A percentile compares a stretch with the other conserved stretches of the same genome.
Evolutionary conservation across 2,113 vertebrate genomes (phyloP).

Genomic region (Nothoprocta pentlandii): DNA sequence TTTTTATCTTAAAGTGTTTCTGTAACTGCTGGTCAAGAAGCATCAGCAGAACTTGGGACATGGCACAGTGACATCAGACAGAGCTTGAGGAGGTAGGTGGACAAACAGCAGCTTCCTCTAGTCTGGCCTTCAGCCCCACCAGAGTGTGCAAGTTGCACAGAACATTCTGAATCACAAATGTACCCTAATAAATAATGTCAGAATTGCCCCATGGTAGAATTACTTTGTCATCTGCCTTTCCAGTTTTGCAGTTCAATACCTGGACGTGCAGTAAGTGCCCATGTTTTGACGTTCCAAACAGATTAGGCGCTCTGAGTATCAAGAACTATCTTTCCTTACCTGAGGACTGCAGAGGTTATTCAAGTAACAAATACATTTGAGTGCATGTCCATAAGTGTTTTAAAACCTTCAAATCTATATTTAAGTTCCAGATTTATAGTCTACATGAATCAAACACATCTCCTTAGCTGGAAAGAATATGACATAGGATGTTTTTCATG

Average conservation of each 20-base stretch:
- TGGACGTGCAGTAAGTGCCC: background rate
- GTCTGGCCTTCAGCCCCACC: background rate
- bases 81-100: background rate
- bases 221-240: background rate
- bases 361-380: background rate
- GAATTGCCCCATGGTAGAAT: background rate
- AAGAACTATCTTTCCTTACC: background rate
- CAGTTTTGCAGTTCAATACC: background rate
- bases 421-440: background rate
- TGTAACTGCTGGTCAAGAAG: background rate
- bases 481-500: background rate
- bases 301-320: background rate
- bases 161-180: background rate
- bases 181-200: background rate
- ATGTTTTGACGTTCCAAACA: background rate
- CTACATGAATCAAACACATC: background rate
- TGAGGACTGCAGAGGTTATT: background rate
- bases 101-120: background rate
- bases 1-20: background rate
- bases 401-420: background rate
- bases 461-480: background rate
- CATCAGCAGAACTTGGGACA: background rate
- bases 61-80: background rate
- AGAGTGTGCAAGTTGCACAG: background rate
- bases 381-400: background rate